Base-by-base conservation (phyloP, 2,888 invertebrate species). In the Sesia apiformis region DNA sequence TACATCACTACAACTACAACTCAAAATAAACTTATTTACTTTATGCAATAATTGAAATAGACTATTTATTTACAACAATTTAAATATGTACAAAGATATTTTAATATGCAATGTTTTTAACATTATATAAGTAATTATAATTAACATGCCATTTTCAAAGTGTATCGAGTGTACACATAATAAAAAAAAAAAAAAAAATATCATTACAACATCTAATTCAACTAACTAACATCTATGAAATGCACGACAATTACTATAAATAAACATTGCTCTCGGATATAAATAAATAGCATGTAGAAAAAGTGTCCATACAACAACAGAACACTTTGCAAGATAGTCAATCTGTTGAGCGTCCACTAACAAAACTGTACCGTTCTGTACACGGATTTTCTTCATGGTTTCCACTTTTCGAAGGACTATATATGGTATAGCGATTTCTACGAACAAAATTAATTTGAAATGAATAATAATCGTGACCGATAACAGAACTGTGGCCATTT, bases 61-160 rank as follows among this genome's bases (percentile, higher is more conserved):
- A 84, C 84, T 84, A 84, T 86, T 74, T 84, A 87, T 85, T 84
- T 86, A 87, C 86, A 86, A 84, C 80, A 84, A 85, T 81, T 80
- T 77, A 76, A 78, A 73, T 82, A 84, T 76, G 74, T 86, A 85
- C 85, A 79, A 76, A 83, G 71, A 67, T 64, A 80, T 61, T 76
- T 76, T 70, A 74, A 76, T 79, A 78, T 74, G 81, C 77, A 82
- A 43, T 8, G 38, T 58, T 56, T 43, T 51, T 51, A 58, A 83
- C 75, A 78, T 79, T 68, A 70, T 77, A 77, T 70, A 50, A 75
- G 52, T 77, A 77, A 71, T 72, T 46, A 46, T 46, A 46, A 23
- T 23, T 75, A 77, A 72, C 78, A 80, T 74, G 65, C 66, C 60
- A 58, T 56, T 53, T 55, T 52, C 49, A 57, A 54, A 46, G 23